phyloP scores from a whole-genome alignment of 2,797 vertebrate genomes.

The Rhinatrema bivittatum region DNA sequence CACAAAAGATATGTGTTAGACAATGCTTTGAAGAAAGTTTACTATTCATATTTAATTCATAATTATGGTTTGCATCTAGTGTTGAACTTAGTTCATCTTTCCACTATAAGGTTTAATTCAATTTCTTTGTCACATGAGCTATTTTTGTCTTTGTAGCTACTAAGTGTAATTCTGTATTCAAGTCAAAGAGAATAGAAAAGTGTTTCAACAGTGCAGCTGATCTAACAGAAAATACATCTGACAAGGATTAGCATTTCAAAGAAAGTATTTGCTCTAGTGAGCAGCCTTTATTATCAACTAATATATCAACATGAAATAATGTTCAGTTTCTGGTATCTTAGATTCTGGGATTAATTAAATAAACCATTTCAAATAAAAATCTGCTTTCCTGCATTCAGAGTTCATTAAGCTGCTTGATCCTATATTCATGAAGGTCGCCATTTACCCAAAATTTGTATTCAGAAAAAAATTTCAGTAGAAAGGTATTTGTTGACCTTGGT shows the following conservation, averaged over 20 bases:
- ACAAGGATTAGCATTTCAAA: slow-evolving; percentile 50
- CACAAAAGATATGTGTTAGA: too few relatives aligned
- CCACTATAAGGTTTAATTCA: slow-evolving; percentile 30
- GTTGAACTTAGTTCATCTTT: slow-evolving; percentile 31
- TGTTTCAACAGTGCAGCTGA: slow-evolving; percentile 46
- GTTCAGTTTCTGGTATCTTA: slow-evolving; percentile 38
- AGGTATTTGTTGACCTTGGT: too few relatives aligned
- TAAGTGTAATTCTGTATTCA: slow-evolving; percentile 38
- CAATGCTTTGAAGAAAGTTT: too few relatives aligned
- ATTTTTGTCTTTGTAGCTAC: slow-evolving; percentile 43
- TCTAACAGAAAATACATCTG: slow-evolving; percentile 46
- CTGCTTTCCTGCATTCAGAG: slow-evolving; percentile 18
- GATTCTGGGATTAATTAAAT: slow-evolving; percentile 40
- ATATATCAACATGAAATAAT: slow-evolving; percentile 42
- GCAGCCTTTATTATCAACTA: slow-evolving; percentile 40
- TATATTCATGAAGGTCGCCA: too few relatives aligned
- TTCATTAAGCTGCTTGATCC: too few relatives aligned
- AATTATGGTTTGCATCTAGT: slow-evolving; percentile 9
- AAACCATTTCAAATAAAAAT: slow-evolving; percentile 25
- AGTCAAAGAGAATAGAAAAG: slow-evolving; percentile 40
- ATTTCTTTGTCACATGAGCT: slow-evolving; percentile 30
- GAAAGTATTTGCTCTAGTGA: slow-evolving; percentile 46
- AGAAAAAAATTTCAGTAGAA: too few relatives aligned
- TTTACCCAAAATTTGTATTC: too few relatives aligned
- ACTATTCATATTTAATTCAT: too few relatives aligned